Conservation (phyloP, 2,113 vertebrate species). For the Tiliqua scincoides region DNA sequence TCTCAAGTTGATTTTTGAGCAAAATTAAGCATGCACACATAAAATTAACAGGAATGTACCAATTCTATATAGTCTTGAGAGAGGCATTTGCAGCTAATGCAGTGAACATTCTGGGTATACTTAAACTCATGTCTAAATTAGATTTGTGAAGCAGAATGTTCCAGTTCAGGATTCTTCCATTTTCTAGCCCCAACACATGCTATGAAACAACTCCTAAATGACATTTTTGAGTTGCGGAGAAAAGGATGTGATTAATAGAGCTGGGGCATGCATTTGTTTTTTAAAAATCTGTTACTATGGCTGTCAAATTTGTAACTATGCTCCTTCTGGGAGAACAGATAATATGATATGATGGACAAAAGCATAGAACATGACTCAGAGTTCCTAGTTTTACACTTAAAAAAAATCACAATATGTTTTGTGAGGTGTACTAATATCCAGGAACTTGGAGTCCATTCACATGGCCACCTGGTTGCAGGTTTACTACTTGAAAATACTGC, state of each 20-base stretch:
- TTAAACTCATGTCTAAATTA: not conserved
- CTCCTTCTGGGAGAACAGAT: not conserved
- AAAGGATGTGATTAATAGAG: not conserved
- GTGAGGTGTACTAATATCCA: too few species aligned
- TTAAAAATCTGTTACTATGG: not conserved
- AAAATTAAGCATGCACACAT: not conserved
- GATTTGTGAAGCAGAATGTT: not conserved
- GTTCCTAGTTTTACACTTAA: not conserved
- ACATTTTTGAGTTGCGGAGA: not conserved
- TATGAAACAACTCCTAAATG: not conserved
- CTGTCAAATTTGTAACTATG: not conserved
- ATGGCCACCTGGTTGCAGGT: not conserved
- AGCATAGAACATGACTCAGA: not conserved
- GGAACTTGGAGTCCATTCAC: not conserved
- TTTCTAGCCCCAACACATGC: not conserved
- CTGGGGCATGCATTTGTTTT: not conserved
- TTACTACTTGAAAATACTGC: not conserved
- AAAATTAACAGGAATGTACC: not conserved
- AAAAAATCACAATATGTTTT: too few species aligned
- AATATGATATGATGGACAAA: not conserved
- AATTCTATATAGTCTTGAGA: not conserved
- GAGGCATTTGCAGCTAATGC: too few species aligned
- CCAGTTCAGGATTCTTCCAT: not conserved
- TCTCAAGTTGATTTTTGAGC: not conserved
- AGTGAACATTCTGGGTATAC: not conserved